Conservation (phyloP, 2,113 vertebrate species). For the Merops nubicus region DNA sequence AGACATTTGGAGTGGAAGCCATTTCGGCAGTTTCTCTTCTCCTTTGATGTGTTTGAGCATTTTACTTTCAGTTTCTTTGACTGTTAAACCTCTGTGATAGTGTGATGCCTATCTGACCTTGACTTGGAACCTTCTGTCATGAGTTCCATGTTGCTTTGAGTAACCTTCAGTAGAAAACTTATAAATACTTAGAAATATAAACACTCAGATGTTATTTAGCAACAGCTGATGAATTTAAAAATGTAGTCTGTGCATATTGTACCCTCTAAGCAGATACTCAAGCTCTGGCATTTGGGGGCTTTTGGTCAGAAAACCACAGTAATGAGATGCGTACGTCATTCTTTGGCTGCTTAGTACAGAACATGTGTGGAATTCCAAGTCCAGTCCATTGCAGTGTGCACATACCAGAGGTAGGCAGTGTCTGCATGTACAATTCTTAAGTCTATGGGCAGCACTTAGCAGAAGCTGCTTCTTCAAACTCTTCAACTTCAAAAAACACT, state of each 20-base stretch:
- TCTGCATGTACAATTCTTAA: background rate
- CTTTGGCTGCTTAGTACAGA: background rate
- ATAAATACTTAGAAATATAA: background rate
- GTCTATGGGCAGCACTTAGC: background rate
- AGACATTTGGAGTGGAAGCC: background rate
- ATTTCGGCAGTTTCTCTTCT: background rate
- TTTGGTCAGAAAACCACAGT: background rate
- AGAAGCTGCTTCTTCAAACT: background rate
- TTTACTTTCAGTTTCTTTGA: background rate
- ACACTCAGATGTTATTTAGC: background rate
- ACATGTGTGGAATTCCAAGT: background rate
- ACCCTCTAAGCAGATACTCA: background rate
- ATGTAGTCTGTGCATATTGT: background rate
- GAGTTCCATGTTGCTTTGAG: background rate
- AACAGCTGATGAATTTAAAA: background rate
- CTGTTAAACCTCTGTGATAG: background rate
- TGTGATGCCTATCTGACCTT: background rate
- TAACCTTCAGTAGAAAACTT: background rate
- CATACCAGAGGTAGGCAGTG: rapidly evolving
- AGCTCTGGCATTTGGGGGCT: background rate
- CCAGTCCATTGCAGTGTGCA: background rate
- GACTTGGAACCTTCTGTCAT: background rate
- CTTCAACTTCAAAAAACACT: too few relatives aligned
- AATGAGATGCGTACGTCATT: background rate
- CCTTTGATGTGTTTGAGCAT: background rate